These are phyloP conservation scores for Nestor notabilis DNA, from an alignment of 2,113 vertebrate genomes.

Conservation along the genomic window DNA sequence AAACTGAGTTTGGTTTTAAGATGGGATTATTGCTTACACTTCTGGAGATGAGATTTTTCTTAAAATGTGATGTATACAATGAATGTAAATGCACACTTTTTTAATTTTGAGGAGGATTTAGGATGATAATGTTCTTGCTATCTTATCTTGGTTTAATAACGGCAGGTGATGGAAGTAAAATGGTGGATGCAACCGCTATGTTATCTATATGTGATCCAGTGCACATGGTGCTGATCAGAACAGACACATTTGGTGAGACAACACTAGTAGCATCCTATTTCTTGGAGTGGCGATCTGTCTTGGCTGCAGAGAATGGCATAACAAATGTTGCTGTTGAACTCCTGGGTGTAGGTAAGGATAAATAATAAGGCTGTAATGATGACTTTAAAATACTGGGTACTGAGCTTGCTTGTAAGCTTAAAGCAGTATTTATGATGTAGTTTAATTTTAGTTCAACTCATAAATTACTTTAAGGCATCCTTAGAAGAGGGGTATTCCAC, in stretches of 20 bases:
- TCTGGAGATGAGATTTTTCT: not conserved
- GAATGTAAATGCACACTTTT: not conserved
- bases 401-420: not conserved
- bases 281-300: conserved; percentile 92
- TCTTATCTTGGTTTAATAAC: conserved; percentile 38
- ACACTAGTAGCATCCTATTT: conserved; percentile 91
- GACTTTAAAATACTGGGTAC: not conserved
- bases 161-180: conserved; percentile 89
- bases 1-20: not conserved
- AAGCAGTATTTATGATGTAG: not conserved
- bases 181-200: conserved; percentile 91
- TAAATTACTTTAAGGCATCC: not conserved
- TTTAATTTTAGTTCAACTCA: not conserved
- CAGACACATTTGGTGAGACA: conserved; percentile 88
- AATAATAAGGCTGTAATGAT: not conserved
- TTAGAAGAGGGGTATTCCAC: not conserved
- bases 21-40: not conserved
- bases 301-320: conserved; percentile 83
- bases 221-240: conserved; percentile 94
- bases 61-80: not conserved
- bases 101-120: not conserved
- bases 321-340: conserved; percentile 87
- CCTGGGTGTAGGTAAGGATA: conserved; percentile 91
- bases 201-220: conserved; percentile 93
- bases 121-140: not conserved